phyloP scores from a whole-genome alignment of 2,888 invertebrate genomes.

The Eurytoma adleriae region DNA sequence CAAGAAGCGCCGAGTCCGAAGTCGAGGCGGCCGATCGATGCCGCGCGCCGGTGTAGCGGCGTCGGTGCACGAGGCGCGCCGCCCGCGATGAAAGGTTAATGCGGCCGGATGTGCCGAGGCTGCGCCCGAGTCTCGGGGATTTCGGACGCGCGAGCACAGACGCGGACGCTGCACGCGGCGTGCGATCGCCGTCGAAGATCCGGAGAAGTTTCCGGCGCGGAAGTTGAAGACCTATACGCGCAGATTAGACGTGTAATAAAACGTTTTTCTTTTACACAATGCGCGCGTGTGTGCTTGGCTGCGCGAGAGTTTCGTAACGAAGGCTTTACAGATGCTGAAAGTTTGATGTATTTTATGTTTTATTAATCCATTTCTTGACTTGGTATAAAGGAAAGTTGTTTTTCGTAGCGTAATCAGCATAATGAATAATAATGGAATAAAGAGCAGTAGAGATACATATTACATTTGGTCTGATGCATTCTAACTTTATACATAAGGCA shows the following conservation, averaged over 20 bases:
- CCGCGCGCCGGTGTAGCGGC: conserved; percentile 55
- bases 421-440: conserved; percentile 27
- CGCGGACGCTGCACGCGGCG: not conserved
- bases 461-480: conserved; percentile 5
- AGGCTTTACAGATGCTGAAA: no score
- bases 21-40: conserved; percentile 67
- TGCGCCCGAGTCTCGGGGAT: conserved; percentile 64
- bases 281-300: no score
- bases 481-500: conserved; percentile 17
- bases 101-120: conserved; percentile 60
- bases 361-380: conserved; percentile 57
- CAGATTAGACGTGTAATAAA: no score
- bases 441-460: conserved; percentile 10
- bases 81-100: conserved; percentile 69
- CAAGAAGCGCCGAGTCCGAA: conserved; percentile 49
- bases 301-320: no score
- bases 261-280: no score
- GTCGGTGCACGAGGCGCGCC: conserved; percentile 51
- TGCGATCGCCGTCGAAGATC: not conserved
- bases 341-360: no score
- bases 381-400: no score
- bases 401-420: no score
- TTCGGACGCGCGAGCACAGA: conserved; percentile 59
- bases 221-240: not conserved
- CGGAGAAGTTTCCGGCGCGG: not conserved